A percentile compares a stretch with the other conserved stretches of the same genome.
These are phyloP conservation scores for Pardalotus punctatus DNA, from an alignment of 2,113 vertebrate genomes.

Conservation along the genomic window DNA sequence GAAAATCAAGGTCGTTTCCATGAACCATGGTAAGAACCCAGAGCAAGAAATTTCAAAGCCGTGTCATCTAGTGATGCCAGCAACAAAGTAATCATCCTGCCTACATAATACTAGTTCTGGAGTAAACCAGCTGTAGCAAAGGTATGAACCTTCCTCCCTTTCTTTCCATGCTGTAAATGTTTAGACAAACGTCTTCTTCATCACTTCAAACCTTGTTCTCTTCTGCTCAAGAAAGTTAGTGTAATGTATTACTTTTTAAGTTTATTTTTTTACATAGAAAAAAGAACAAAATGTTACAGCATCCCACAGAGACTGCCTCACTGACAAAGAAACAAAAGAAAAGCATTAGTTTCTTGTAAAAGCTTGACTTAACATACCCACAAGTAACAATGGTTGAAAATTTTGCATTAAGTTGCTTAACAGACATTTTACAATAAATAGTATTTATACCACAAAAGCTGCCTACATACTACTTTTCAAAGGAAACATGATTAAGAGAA, in stretches of 20 bases:
- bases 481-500: not conserved
- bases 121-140: rapidly evolving
- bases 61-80: not conserved
- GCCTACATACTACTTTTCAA: not conserved
- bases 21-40: not conserved
- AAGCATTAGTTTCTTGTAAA: not conserved
- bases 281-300: not conserved
- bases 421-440: not conserved
- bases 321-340: not conserved
- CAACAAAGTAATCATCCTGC: not conserved
- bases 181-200: not conserved
- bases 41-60: not conserved
- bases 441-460: not conserved
- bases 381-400: not conserved
- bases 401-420: not conserved
- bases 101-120: not conserved
- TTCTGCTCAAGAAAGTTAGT: not conserved
- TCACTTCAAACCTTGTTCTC: not conserved
- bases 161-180: not conserved
- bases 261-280: not conserved
- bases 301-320: not conserved
- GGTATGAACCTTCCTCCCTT: not conserved
- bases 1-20: not conserved
- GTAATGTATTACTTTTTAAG: not conserved
- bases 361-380: not conserved